These are phyloP conservation scores for Oophaga sylvatica DNA, from an alignment of 2,797 vertebrate genomes.

Conservation along the genomic window DNA sequence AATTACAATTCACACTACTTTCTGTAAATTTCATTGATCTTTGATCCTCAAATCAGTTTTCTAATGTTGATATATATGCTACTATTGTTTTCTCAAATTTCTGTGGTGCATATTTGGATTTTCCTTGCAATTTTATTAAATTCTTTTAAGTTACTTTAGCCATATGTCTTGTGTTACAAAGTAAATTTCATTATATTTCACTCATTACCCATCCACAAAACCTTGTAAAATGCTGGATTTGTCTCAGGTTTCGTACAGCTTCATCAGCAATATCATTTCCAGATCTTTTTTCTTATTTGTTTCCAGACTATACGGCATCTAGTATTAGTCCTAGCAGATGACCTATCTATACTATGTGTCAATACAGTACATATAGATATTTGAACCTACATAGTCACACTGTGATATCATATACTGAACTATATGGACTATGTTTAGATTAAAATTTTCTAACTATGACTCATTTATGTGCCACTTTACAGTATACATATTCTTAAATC, in stretches of 20 bases:
- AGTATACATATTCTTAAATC: too few species aligned
- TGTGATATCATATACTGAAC: background rate
- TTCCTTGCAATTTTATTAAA: slow-evolving; percentile 25
- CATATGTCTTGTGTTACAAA: background rate
- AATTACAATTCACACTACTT: slow-evolving; percentile 37
- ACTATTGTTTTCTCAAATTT: background rate
- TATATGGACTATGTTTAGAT: background rate
- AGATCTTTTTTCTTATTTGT: background rate
- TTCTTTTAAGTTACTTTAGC: slow-evolving; percentile 38
- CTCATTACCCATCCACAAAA: background rate
- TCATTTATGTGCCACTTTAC: background rate
- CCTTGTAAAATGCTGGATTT: background rate
- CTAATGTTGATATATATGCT: background rate
- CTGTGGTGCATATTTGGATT: background rate
- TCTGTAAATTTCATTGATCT: slow-evolving; percentile 7
- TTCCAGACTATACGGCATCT: background rate
- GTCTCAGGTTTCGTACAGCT: background rate
- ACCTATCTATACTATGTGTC: background rate
- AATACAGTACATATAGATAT: background rate
- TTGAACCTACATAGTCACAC: background rate
- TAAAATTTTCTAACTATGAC: background rate
- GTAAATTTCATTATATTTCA: slow-evolving; percentile 39
- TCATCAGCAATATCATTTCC: background rate
- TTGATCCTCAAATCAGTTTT: background rate
- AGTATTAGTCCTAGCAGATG: background rate